Conservation (phyloP, 2,888 invertebrate species). For the Aphodius granarius region DNA sequence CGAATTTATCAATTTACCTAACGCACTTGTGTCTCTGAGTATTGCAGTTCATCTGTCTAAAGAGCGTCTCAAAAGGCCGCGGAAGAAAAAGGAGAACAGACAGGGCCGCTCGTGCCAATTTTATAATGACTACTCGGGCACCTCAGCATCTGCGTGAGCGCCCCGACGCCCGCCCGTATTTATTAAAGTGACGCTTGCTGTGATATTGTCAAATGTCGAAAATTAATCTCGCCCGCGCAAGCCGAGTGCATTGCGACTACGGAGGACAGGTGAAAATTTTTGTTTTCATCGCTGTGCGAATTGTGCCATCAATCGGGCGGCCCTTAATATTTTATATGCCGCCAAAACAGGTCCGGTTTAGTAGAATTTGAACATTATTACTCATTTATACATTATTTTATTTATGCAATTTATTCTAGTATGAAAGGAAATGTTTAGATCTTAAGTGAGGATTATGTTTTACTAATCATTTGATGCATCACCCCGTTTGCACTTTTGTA, state of each 20-base stretch:
- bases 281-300: slow-evolving; percentile 19
- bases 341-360: background rate
- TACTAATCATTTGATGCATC: too few relatives aligned
- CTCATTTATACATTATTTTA: too few relatives aligned
- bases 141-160: slow-evolving; percentile 8
- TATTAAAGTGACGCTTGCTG: slow-evolving; percentile 23
- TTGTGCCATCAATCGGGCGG: slow-evolving; percentile 8
- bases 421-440: too few relatives aligned
- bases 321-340: background rate
- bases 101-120: slow-evolving; percentile 18
- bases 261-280: slow-evolving; percentile 22
- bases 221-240: slow-evolving; percentile 22
- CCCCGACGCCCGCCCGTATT: slow-evolving; percentile 12
- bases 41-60: slow-evolving; percentile 23
- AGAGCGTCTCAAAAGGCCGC: background rate
- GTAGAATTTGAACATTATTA: too few relatives aligned
- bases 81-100: background rate
- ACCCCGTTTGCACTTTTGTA: too few relatives aligned
- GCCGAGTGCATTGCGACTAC: background rate
- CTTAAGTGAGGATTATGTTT: too few relatives aligned
- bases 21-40: slow-evolving; percentile 18
- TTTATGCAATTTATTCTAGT: too few relatives aligned
- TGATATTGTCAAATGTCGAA: slow-evolving; percentile 28
- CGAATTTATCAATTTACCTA: background rate
- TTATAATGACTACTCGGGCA: slow-evolving; percentile 21